phyloP scores from a whole-genome alignment of 2,888 invertebrate genomes.

The Drosophila pegasa region DNA sequence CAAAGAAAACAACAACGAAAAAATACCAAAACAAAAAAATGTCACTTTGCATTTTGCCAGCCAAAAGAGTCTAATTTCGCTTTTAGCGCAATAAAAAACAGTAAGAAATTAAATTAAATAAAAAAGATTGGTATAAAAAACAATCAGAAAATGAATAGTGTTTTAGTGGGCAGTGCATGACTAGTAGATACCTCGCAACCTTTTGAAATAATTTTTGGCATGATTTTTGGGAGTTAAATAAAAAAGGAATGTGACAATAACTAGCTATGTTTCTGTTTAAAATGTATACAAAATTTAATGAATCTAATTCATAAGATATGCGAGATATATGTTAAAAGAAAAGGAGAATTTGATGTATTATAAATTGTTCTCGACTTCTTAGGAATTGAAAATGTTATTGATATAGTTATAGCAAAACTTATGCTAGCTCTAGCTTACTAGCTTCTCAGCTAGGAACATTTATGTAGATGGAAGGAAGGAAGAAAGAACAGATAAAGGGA shows the following conservation, averaged over 20 bases:
- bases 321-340: neutral
- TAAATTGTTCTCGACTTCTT: no score
- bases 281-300: neutral
- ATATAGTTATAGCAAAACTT: neutral
- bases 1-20: neutral
- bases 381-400: no score
- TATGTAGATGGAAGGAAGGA: no score
- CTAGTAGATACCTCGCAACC: neutral
- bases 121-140: constrained; percentile 8
- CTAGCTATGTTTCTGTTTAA: neutral
- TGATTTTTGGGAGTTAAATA: no score
- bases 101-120: constrained; percentile 6
- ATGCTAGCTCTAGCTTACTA: no score
- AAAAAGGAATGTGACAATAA: neutral
- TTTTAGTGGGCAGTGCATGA: neutral
- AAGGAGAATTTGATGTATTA: neutral
- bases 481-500: no score
- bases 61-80: constrained; percentile 78
- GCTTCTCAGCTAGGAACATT: no score
- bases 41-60: constrained; percentile 69
- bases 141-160: constrained; percentile 20
- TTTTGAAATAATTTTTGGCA: neutral
- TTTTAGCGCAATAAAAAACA: constrained; percentile 46
- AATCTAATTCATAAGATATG: neutral
- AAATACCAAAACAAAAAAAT: constrained; percentile 34